Conservation (phyloP, 1,140 invertebrate genomes). For the Zaprionus ornatus region DNA sequence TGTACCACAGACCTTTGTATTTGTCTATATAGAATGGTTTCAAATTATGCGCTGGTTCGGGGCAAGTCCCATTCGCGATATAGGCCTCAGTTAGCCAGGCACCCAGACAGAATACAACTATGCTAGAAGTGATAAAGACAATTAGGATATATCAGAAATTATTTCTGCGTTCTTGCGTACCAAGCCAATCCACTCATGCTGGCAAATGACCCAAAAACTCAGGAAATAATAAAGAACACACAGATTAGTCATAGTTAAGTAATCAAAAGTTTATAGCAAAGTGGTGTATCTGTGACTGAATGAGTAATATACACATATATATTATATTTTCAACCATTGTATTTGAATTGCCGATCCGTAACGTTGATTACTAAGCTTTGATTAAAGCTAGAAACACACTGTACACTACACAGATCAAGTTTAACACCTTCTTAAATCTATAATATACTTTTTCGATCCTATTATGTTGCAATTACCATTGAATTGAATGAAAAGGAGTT, state of each 20-base stretch:
- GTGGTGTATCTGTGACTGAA: neutral
- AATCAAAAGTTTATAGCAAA: too few species aligned
- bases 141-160: neutral
- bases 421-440: too few species aligned
- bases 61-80: neutral
- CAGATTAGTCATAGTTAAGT: neutral
- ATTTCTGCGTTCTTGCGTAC: neutral
- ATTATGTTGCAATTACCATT: too few species aligned
- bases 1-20: neutral
- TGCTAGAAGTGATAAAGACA: neutral
- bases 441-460: too few species aligned
- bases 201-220: neutral
- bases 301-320: too few species aligned
- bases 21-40: neutral
- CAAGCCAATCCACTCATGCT: neutral
- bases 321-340: too few species aligned
- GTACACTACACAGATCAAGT: too few species aligned
- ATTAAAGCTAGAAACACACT: too few species aligned
- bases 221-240: neutral
- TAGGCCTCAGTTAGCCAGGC: neutral
- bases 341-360: too few species aligned
- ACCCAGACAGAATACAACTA: neutral
- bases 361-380: too few species aligned
- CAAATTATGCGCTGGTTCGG: neutral
- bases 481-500: too few species aligned